Evolutionary conservation across 2,888 invertebrate genomes (phyloP), one percentile per base, ranked within the genome.

Genomic region (Amaurobius ferox): DNA sequence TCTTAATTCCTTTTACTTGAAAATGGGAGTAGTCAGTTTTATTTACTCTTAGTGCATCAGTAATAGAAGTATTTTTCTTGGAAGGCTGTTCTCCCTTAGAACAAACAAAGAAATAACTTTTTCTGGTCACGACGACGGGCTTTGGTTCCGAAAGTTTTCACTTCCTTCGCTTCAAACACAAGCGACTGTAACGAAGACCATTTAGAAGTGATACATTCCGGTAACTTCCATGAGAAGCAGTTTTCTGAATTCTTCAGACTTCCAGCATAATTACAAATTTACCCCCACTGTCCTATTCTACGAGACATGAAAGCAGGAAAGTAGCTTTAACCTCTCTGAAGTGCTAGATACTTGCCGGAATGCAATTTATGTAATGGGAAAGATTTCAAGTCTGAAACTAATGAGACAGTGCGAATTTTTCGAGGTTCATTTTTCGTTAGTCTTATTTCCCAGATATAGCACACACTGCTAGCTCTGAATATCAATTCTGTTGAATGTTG

Each of bases 121-220:
- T 77, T 77, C 83, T 72, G 61, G 83, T 83, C 83, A 83, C 83
- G 83, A 77, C 77, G 72, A 13, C 72, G 71, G 77, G 66, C 81
- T 81, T 81, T 81, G 70, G 76, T 76, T 81, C 76, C 44, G 55
- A 83, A 83, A 77, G 83, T 83, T 83, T 83, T 83, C 83, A 83
- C 77, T 83, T 62, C 55, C 80, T 40, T 55, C 70, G 32, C 71
- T 70, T n/a, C 48, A 71, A 77, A 83, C 76, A 83, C 77, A 83
- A 83, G 83, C 30, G 77, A 72, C 71, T 77, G 77, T 83, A 83
- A 83, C 83, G 83, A 83, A 83, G 83, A 66, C 77, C 71, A 77
- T 83, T 83, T 83, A 35, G 67, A 71, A 64, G 83, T 83, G 77
- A 83, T 83, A 83, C 77, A 83, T 77, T 77, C 72, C 64, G 76